These are phyloP conservation scores for Trichogramma evanescens DNA, from an alignment of 2,888 invertebrate genomes.

Conservation along the genomic window DNA sequence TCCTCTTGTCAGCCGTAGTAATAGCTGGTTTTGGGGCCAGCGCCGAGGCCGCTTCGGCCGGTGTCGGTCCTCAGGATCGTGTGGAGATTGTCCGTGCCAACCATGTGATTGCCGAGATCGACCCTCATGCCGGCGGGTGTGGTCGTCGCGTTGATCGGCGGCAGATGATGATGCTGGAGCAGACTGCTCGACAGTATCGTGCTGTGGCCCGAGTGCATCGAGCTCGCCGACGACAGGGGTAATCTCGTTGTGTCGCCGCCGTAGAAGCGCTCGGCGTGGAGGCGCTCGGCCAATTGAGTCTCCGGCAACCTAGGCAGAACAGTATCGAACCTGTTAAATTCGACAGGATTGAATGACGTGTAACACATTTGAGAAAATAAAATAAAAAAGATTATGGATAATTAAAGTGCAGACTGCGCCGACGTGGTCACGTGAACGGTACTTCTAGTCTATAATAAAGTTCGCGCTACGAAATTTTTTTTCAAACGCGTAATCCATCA, in stretches of 20 bases:
- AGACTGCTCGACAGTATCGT: neutral
- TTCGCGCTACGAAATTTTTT: too few relatives aligned
- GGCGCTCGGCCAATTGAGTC: conserved; percentile 41
- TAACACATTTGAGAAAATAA: too few relatives aligned
- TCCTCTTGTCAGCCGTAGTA: conserved; percentile 73
- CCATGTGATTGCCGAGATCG: conserved; percentile 45
- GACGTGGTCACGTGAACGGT: too few relatives aligned
- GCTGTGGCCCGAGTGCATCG: conserved; percentile 24
- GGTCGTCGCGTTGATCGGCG: neutral
- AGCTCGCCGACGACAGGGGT: conserved; percentile 35
- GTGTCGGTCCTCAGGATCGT: conserved; percentile 29
- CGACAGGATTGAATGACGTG: too few relatives aligned
- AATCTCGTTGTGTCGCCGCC: conserved; percentile 36
- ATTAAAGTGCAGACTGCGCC: too few relatives aligned
- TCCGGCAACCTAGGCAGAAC: conserved; percentile 37
- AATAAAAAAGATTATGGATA: too few relatives aligned
- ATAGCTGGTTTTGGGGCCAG: conserved; percentile 31
- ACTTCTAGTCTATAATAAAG: too few relatives aligned
- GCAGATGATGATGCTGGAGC: too few relatives aligned
- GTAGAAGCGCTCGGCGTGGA: conserved; percentile 43
- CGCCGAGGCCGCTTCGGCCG: neutral
- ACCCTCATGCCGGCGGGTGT: conserved; percentile 35
- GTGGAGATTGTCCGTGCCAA: conserved; percentile 44
- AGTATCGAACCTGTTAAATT: too few relatives aligned
- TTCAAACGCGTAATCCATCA: too few relatives aligned